Conservation (phyloP, 2,888 invertebrate species). For the Hyppa rectilinea region DNA sequence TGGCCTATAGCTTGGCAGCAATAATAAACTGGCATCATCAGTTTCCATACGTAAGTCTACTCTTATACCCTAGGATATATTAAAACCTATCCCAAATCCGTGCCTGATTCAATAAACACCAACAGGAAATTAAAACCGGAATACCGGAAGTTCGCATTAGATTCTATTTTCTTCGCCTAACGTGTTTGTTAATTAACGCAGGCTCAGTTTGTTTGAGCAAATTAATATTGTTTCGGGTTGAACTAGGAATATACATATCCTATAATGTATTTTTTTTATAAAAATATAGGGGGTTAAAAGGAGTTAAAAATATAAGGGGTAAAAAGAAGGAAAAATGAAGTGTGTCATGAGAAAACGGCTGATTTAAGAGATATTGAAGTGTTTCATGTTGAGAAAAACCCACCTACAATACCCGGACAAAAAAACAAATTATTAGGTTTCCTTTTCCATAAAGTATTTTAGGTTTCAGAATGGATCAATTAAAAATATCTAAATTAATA, state of each 20-base stretch:
- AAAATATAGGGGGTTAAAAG: not conserved
- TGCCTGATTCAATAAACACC: slow-evolving; percentile 15
- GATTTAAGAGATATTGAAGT: no score
- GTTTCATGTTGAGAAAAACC: no score
- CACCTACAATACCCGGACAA: no score
- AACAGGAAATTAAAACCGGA: slow-evolving; percentile 48
- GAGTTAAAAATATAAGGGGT: not conserved
- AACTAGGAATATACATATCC: not conserved
- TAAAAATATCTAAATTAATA: no score
- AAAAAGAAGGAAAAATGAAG: not conserved
- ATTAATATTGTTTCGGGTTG: slow-evolving; percentile 20
- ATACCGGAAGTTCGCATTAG: slow-evolving; percentile 12
- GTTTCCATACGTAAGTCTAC: not conserved
- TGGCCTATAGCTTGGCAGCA: no score
- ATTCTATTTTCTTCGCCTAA: slow-evolving; percentile 28
- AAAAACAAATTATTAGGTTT: no score
- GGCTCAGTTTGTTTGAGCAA: slow-evolving; percentile 23
- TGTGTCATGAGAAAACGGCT: not conserved
- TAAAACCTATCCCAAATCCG: slow-evolving; percentile 14
- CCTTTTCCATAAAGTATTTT: no score
- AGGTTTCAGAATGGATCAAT: no score
- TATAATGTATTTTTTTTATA: not conserved
- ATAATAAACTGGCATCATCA: not conserved
- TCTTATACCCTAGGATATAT: not conserved
- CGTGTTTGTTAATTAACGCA: slow-evolving; percentile 31